Evolutionary conservation across 2,797 vertebrate genomes (phyloP), one percentile per base, ranked within the genome.

Genomic region (Heliangelus exortis): DNA sequence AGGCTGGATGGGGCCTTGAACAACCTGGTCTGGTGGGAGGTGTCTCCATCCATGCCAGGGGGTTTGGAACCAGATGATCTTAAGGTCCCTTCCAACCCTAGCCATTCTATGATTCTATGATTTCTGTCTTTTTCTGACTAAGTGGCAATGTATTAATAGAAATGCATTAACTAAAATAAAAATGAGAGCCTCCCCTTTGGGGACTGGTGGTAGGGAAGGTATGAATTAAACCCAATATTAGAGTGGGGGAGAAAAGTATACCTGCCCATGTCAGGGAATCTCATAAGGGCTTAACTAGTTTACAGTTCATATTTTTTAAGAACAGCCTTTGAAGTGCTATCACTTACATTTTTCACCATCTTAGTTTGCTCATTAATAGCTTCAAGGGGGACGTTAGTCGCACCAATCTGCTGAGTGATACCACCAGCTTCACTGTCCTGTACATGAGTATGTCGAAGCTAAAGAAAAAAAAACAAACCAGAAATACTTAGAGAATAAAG

Each of bases 351-450:
- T 98, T 99, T 99, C 80, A 99, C 99, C 99, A 99, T 99, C 98
- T 97, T 99, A 6, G 98, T 98, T 96, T 99, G 99, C 83, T 99
- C 99, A 33, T 98, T 98, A 65, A 99, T 98, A 51, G 99, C 98
- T 93, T 99, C 99, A 41, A 98, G 98, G 0, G 99, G 99, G 85
- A 99, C 99, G 69, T 99, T 99, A n/a, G 99, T 99, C 43, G 99
- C 99, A 23, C 99, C 99, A 19, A 99, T 99, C 96, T 99, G 99
- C 96, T 99, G 99, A n/a, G 99, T 99, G 97, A 99, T 99, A 23
- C 99, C 99, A 73, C 99, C 99, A 11, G 99, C 99, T 96, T 99
- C 99, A 4, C 99, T 97, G 36, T 99, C 99, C 97, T 99, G 99
- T 3, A 99, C 99, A 0, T 99, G 96, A 2, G 99, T 99, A 96